Conservation (phyloP, 2,797 vertebrate species). For the Apogon talboti region DNA sequence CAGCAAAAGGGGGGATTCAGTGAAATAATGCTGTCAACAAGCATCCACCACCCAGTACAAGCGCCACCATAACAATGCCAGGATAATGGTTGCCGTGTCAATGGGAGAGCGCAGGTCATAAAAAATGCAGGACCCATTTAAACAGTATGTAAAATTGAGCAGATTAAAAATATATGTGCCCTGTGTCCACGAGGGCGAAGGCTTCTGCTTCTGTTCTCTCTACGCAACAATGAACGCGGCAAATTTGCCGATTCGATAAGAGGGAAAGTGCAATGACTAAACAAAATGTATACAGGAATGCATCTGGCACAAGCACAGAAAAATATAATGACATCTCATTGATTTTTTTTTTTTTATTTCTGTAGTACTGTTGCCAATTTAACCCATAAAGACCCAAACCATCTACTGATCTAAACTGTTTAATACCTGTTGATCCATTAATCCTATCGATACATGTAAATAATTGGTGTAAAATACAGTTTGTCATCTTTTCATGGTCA, state of each 20-base stretch:
- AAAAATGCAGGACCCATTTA: slow-evolving; percentile 80
- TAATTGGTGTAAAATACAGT: too few species aligned
- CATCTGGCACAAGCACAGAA: background rate
- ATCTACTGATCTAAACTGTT: too few species aligned
- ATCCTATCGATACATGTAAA: too few species aligned
- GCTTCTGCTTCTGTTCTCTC: slow-evolving; percentile 51
- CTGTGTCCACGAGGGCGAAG: slow-evolving; percentile 34
- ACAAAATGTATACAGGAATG: slow-evolving; percentile 5
- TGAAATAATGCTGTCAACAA: slow-evolving; percentile 29
- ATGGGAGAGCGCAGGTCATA: slow-evolving; percentile 63
- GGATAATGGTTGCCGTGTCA: slow-evolving; percentile 63
- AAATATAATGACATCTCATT: slow-evolving; percentile 12
- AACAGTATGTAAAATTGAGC: slow-evolving; percentile 77
- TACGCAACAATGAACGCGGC: slow-evolving; percentile 44
- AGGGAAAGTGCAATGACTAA: slow-evolving; percentile 13
- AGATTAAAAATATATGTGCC: slow-evolving; percentile 80
- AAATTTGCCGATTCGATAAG: slow-evolving; percentile 19
- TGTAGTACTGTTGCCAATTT: slow-evolving; percentile 27
- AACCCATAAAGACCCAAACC: too few species aligned
- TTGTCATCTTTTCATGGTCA: too few species aligned
- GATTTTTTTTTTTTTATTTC: slow-evolving; percentile 31
- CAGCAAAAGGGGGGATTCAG: slow-evolving; percentile 23
- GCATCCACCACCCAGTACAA: slow-evolving; percentile 34
- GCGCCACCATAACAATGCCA: slow-evolving; percentile 26
- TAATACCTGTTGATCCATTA: too few species aligned